Percentiles rank a stretch among this genome's conserved stretches.
Conservation (phyloP, 92 coral and sea anemone genomes). For the Muricea muricata region DNA sequence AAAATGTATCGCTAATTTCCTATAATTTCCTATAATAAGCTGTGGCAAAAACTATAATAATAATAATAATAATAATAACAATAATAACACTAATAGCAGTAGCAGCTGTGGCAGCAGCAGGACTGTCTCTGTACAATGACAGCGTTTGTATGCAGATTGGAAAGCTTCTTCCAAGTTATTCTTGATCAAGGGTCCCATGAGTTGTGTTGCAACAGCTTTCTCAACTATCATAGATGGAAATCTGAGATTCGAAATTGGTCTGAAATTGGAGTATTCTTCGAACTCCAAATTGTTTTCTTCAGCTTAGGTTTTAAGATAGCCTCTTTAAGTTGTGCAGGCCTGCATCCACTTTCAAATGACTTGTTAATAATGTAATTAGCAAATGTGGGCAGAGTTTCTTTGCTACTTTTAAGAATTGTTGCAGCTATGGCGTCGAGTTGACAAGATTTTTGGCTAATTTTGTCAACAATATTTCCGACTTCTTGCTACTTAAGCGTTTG, state of each 20-base stretch:
- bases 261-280: conserved; percentile 46
- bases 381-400: conserved; percentile 4
- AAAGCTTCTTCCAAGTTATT: conserved; percentile 21
- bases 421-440: conserved; percentile 45
- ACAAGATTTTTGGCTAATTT: conserved; percentile 33
- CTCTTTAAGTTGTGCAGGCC: conserved; percentile 47
- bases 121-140: background rate
- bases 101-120: too few relatives aligned
- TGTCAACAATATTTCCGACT: conserved; percentile 3
- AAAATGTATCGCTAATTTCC: too few relatives aligned
- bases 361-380: conserved; percentile 44
- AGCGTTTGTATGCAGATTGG: conserved; percentile 40
- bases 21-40: too few relatives aligned
- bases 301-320: conserved; percentile 62
- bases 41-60: too few relatives aligned
- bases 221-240: conserved; percentile 41
- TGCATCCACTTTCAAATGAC: conserved; percentile 50
- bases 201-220: conserved; percentile 13
- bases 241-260: conserved; percentile 60
- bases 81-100: too few relatives aligned
- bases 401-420: conserved; percentile 13
- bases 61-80: background rate
- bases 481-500: background rate
- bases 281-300: conserved; percentile 55
- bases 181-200: background rate